Evolutionary conservation across 2,113 vertebrate genomes (phyloP).

Genomic region (Oreotrochilus melanogaster): DNA sequence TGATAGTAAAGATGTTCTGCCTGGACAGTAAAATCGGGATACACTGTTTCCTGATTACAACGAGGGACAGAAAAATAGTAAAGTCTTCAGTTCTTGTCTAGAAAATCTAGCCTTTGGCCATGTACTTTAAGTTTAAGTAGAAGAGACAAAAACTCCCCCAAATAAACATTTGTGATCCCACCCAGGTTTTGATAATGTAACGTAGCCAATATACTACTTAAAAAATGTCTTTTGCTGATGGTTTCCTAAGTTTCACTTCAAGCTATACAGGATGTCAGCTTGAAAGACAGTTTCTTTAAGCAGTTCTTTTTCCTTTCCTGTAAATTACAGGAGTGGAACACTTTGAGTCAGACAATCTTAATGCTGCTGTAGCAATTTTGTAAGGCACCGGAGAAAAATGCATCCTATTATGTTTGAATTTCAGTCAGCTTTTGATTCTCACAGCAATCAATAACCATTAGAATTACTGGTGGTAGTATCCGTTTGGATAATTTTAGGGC

Average conservation of each 20-base stretch:
- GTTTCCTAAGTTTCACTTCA: neutral
- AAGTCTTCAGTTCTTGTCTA: neutral
- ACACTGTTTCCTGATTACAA: neutral
- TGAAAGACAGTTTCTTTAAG: neutral
- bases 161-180: neutral
- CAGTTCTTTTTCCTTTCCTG: neutral
- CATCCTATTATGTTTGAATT: slow-evolving; percentile 30
- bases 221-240: neutral
- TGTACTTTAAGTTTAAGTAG: neutral
- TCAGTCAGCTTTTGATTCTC: slow-evolving; percentile 26
- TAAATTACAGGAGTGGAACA: neutral
- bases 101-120: neutral
- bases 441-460: slow-evolving; percentile 54
- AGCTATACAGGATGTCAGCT: neutral
- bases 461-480: neutral
- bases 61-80: neutral
- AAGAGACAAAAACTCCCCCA: neutral
- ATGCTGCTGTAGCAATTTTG: slow-evolving; percentile 26
- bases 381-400: slow-evolving; percentile 54
- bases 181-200: fast-evolving
- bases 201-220: neutral
- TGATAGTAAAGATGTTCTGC: neutral
- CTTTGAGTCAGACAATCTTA: neutral
- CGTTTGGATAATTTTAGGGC: neutral
- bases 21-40: neutral